Conservation (phyloP, 2,888 invertebrate genomes). For the Dorcus parallelipipedus region DNA sequence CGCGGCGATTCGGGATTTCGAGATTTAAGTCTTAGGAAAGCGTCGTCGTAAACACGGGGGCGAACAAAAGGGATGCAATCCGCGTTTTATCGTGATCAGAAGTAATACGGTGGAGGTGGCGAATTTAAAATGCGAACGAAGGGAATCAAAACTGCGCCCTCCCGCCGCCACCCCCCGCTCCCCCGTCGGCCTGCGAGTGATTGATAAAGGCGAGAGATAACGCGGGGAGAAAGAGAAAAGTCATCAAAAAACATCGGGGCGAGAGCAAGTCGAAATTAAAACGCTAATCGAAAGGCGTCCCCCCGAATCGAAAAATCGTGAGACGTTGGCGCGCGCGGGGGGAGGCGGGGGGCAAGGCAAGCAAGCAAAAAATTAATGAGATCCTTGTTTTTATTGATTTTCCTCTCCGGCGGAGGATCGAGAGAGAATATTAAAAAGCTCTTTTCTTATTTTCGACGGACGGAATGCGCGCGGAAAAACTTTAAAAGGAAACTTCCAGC, state of each 20-base stretch:
- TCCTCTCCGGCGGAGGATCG: constrained; percentile 1
- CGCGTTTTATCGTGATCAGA: too few species aligned
- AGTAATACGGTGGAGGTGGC: too few species aligned
- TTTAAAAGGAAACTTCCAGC: too few species aligned
- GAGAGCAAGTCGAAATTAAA: not conserved
- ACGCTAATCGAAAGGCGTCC: not conserved
- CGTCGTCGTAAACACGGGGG: not conserved
- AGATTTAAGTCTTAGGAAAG: not conserved
- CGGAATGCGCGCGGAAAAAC: not conserved
- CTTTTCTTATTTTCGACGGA: constrained; percentile 5
- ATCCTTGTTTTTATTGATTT: constrained; percentile 29
- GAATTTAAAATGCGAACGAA: too few species aligned
- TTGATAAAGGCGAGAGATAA: too few species aligned
- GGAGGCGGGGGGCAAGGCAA: constrained; percentile 1
- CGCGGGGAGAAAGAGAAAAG: not conserved
- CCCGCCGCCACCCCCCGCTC: too few species aligned
- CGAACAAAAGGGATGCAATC: too few species aligned
- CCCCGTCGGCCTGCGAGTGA: too few species aligned
- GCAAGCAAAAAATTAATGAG: constrained; percentile 26
- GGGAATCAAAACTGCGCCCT: too few species aligned
- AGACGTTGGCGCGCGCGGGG: not conserved
- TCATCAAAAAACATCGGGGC: not conserved
- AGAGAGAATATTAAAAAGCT: constrained; percentile 8
- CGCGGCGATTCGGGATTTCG: too few species aligned
- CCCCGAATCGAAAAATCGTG: constrained; percentile 5